Evolutionary conservation across 2,113 vertebrate species (phyloP).

Genomic region (Enhydra lutris): DNA sequence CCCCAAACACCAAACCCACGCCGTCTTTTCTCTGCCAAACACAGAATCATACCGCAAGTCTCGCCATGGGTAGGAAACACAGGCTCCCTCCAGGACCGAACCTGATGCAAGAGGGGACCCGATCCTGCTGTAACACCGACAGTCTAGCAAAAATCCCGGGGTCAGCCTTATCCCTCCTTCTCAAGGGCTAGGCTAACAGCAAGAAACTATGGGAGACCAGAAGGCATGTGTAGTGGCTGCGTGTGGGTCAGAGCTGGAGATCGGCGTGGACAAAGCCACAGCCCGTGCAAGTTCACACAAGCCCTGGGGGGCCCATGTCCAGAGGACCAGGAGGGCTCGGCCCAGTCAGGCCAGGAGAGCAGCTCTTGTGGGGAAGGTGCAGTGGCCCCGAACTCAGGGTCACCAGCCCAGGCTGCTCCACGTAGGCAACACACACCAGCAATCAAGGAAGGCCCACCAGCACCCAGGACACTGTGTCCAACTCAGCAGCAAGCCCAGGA

Average conservation of each 20-base stretch:
- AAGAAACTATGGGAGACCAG: neutral
- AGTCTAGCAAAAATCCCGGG: neutral
- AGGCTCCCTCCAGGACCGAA: neutral
- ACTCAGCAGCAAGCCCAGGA: neutral
- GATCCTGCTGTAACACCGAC: rapidly evolving
- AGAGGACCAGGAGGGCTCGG: too few species aligned
- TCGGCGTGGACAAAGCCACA: neutral
- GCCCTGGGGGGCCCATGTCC: neutral
- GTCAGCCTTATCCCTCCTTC: too few species aligned
- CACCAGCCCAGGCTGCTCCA: too few species aligned
- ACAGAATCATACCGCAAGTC: too few species aligned
- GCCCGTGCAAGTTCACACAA: neutral
- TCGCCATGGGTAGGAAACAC: neutral
- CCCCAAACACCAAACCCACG: too few species aligned
- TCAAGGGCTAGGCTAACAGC: neutral
- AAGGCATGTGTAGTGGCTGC: too few species aligned
- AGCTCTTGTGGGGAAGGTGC: neutral
- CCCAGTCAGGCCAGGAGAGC: neutral
- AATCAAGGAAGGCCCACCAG: neutral
- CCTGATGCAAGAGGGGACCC: neutral
- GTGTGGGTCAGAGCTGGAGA: neutral
- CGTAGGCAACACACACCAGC: too few species aligned
- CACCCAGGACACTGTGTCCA: neutral
- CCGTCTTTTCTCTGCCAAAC: neutral
- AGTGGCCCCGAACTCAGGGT: rapidly evolving